Evolutionary conservation across 2,113 vertebrate genomes (phyloP).

Genomic region (Elephantulus edwardii): DNA sequence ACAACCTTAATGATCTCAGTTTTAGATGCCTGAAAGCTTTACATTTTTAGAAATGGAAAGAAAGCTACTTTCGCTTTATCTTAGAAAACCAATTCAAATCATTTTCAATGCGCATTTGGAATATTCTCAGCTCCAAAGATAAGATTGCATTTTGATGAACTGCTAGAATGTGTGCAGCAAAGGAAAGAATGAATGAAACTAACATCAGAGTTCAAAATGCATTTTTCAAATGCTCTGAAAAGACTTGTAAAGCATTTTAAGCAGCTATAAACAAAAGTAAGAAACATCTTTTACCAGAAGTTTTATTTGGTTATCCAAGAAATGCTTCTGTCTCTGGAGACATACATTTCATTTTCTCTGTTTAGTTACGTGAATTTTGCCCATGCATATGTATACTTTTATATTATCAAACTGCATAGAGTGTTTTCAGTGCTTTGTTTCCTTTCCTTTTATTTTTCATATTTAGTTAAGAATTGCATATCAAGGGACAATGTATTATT

Average conservation of each 20-base stretch:
- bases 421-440: conserved; percentile 39
- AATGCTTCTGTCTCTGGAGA: conserved; percentile 14
- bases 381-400: conserved; percentile 22
- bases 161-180: neutral
- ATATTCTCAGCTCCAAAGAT: conserved; percentile 5
- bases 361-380: conserved; percentile 30
- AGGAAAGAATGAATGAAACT: neutral
- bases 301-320: conserved; percentile 30
- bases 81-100: conserved; percentile 19
- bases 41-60: neutral
- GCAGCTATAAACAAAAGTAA: neutral
- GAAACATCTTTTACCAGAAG: conserved; percentile 21
- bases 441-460: neutral
- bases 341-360: conserved; percentile 46
- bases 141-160: neutral
- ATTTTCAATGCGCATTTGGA: neutral
- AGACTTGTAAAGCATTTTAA: neutral
- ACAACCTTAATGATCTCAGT: neutral
- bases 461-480: conserved; percentile 5
- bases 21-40: neutral
- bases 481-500: conserved; percentile 25
- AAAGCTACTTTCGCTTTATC: neutral
- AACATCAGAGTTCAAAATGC: neutral
- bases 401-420: neutral
- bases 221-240: conserved; percentile 39